Evolutionary conservation across 2,797 vertebrate genomes (phyloP).

Genomic region (Malurus leucopterus): DNA sequence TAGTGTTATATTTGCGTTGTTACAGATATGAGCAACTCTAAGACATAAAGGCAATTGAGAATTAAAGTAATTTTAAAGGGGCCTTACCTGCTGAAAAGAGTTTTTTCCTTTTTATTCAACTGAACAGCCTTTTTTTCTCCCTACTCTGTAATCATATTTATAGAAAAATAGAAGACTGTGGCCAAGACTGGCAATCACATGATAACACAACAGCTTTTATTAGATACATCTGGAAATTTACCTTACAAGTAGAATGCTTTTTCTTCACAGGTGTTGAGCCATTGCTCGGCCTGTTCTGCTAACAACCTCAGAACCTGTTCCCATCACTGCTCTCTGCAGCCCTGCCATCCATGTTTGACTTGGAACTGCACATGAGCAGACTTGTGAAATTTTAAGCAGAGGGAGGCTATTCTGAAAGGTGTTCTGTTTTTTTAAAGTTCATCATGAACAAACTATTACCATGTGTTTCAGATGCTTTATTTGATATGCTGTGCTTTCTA

Average conservation of each 20-base stretch:
- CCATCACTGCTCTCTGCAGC: slow-evolving; percentile 1
- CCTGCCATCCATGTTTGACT: neutral
- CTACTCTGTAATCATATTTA: neutral
- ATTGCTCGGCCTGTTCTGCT: neutral
- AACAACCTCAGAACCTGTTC: slow-evolving; percentile 5
- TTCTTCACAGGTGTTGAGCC: neutral
- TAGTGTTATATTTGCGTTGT: neutral
- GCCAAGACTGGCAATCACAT: neutral
- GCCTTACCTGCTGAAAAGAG: neutral
- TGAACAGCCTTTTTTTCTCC: neutral
- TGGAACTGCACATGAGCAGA: neutral
- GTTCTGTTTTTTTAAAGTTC: neutral
- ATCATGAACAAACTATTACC: slow-evolving; percentile 5
- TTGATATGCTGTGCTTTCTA: neutral
- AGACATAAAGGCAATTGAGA: neutral
- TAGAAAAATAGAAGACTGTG: neutral
- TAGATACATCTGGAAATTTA: slow-evolving; percentile 24
- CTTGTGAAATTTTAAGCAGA: neutral
- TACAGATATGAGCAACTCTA: neutral
- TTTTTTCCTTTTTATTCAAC: neutral
- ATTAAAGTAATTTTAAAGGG: neutral
- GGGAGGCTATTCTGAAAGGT: neutral
- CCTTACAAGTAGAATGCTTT: neutral
- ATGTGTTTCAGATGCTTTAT: slow-evolving; percentile 25
- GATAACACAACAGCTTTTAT: neutral